A percentile compares a stretch with the other conserved stretches of the same genome.
Evolutionary conservation across 2,888 invertebrate species (phyloP).

Genomic region (Nesidiocoris tenuis): DNA sequence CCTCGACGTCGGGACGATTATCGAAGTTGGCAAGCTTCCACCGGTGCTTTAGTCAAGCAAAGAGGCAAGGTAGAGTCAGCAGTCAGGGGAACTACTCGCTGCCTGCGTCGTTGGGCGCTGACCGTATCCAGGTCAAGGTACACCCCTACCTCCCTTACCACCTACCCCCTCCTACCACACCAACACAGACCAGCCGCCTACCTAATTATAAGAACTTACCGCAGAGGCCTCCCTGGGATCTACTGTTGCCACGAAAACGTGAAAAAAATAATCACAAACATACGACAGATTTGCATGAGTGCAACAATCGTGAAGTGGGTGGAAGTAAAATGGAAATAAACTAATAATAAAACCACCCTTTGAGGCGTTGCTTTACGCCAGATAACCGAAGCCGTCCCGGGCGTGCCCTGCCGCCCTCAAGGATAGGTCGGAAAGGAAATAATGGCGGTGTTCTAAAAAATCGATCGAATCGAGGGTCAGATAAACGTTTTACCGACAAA

Average conservation of each 20-base stretch:
- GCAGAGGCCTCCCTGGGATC: not conserved
- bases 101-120: constrained; percentile 8
- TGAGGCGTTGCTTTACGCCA: no score
- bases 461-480: no score
- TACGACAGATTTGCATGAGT: no score
- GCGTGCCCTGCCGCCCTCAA: no score
- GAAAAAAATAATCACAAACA: no score
- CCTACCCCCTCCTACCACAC: not conserved
- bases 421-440: no score
- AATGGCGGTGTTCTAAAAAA: no score
- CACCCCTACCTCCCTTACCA: constrained; percentile 14
- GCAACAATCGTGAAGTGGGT: no score
- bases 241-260: not conserved
- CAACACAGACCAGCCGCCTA: not conserved
- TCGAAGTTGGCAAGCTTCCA: not conserved
- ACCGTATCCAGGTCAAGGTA: constrained; percentile 34
- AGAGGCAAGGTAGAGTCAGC: not conserved
- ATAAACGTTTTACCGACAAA: no score
- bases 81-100: not conserved
- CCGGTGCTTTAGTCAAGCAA: not conserved
- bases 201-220: not conserved
- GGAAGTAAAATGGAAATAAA: no score
- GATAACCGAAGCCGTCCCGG: no score
- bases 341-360: no score
- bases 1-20: not conserved